Evolutionary conservation across 2,797 vertebrate genomes (phyloP), one percentile per base, ranked within the genome.

Genomic region (Peromyscus attwateri): DNA sequence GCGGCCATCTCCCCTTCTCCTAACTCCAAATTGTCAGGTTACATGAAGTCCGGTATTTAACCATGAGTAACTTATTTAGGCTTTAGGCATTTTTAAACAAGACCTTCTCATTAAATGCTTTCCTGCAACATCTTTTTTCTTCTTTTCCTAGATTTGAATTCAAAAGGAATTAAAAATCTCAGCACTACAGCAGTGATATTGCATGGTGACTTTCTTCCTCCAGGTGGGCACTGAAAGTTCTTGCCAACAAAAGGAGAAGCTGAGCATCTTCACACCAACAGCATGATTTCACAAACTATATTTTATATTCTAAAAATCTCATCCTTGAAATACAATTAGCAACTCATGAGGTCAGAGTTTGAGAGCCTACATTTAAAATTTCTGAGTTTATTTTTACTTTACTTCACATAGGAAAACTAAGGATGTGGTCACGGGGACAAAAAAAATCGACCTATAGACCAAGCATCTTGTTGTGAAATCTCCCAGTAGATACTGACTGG

Each of bases 51-150:
- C 97, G 97, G 96, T 98, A 27, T 97, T 95, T 92, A 92, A 95
- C 46, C 70, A 92, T 17, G 6, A 95, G 90, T 97, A 90, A 95
- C 95, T 97, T 96, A 66, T 95, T 49, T 89, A 60, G 82, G 80
- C 84, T 90, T 87, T 93, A 81, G 76, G 91, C 89, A 94, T 98
- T 1, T 1, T 52, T 93, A 96, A 97, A 97, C 92, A 98, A 97
- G 76, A 97, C 71, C 81, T 97, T 94, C 92, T 97, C 93, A 96
- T 96, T 97, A 98, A 89, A 96, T 92, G 91, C 3, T 87, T 96
- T 95, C 95, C 79, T 0, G 0, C 87, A 94, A 95, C 68, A 92
- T 95, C 91, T 97, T 97, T 92, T 97, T 96, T 88, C 73, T 93
- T 92, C 73, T 94, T 96, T 95, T 97, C 98, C 84, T 95, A 91